Evolutionary conservation across 2,797 vertebrate genomes (phyloP), one percentile per base, ranked within the genome.

Genomic region (Sphenodon punctatus): DNA sequence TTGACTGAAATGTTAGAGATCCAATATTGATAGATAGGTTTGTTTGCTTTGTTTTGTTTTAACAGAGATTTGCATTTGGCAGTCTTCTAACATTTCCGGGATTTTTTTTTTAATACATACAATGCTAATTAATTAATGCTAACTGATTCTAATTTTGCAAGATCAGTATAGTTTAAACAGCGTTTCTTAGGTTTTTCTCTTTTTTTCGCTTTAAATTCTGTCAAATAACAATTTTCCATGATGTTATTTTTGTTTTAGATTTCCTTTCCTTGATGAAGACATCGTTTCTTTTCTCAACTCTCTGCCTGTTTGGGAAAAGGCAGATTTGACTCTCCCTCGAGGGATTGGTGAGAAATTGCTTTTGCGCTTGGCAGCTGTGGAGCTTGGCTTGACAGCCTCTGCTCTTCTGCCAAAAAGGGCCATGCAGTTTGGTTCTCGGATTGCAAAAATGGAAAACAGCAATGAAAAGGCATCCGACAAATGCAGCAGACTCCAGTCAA

Each of bases 341-440:
- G 98, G 98, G 7, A 63, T 97, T 0, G 99, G 98, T 5, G 98
- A 99, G 90, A 99, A 99, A 73, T 92, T 99, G 68, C 94, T 99
- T 67, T 92, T 99, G 79, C 96, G 98, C 17, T 95, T 97, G 71
- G 91, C 94, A 2, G 99, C 97, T 10, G 71, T 48, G 56, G 94
- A 94, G 80, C 85, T 99, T 15, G 98, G 98, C 71, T 96, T 99
- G 11, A 84, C 93, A 19, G 88, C 89, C 30, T 97, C 97, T 0
- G 93, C 97, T 5, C 43, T 97, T 22, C 88, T 99, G 87, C 98
- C 98, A 3, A 99, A 99, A 91, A 96, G 98, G 86, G 99, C 98
- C 67, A 97, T 99, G 91, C 99, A 99, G 87, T 99, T 99, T 45
- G 98, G 98, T 68, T 98, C 97, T 63, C 96, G 98, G 75, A 99